Evolutionary conservation across 2,888 invertebrate species (phyloP), one percentile per base, ranked within the genome.

Genomic region (Liposcelis brunnea): DNA sequence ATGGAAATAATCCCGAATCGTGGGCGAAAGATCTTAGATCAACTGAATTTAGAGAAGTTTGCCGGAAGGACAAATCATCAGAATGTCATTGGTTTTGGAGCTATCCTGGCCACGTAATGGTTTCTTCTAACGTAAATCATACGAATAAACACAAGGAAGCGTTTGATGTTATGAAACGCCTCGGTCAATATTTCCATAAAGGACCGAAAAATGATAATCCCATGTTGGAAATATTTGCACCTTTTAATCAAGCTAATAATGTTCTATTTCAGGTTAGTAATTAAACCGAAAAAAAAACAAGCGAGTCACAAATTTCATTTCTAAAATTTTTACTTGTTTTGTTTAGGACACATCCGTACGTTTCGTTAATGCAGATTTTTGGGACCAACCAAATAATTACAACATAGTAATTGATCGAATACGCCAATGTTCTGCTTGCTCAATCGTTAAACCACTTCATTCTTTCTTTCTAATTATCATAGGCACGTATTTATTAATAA

Each of bases 211-310:
- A 14, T 12, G 21, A 40, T n/a, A 40, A 19, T 19, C 15, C 21
- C 16, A 40, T 40, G 18, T 21, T 40, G 12, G 15, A 16, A n/a
- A 19, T 40, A 6, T 40, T 40, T 11, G 40, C 19, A 14, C 40
- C 40, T n/a, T 40, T 40, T 19, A 16, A 40, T 10, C 19, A 40
- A 19, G 40, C 12, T n/a, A 12, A 14, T 21, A 40, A 40, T 18
- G 40, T 40, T 19, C 7, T 40, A n/a, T 40, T 40, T 18, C 40
- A 40, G 19, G 40, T 40, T 19, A 19, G 40, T 40, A 40, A 40
- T 36, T 18, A 32, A 10, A 32, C 10, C 32, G 32, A 32, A 32
- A 32, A 32, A n/a, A n/a, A 32, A n/a, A n/a, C n/a, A n/a, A n/a
- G n/a, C n/a, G n/a, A n/a, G n/a, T n/a, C n/a, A n/a, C n/a, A n/a